A percentile compares a stretch with the other conserved stretches of the same genome.
These are phyloP conservation scores for Xylocopa sonorina DNA, from an alignment of 1,140 invertebrate species.

Conservation along the genomic window DNA sequence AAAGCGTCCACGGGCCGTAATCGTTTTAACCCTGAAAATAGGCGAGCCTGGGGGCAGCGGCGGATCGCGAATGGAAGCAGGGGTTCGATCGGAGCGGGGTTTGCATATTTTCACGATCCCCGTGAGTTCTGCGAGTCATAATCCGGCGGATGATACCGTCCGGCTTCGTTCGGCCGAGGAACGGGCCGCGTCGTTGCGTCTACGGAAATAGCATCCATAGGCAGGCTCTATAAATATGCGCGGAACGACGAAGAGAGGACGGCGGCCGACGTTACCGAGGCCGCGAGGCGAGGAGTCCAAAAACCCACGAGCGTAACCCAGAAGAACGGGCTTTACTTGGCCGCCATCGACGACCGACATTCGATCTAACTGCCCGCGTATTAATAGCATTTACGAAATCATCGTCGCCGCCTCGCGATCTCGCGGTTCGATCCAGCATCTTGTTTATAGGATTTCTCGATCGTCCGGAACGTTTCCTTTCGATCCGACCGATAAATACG, in stretches of 20 bases:
- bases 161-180: slow-evolving; percentile 33
- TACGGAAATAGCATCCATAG: slow-evolving; percentile 80
- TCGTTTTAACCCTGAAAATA: slow-evolving; percentile 39
- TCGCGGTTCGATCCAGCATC: slow-evolving; percentile 27
- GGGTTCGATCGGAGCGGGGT: not conserved
- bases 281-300: slow-evolving; percentile 57
- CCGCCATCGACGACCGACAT: slow-evolving; percentile 80
- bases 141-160: slow-evolving; percentile 51
- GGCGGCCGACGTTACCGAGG: slow-evolving; percentile 44
- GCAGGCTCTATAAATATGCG: slow-evolving; percentile 79
- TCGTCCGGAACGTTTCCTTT: not conserved
- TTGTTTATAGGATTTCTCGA: slow-evolving; percentile 9
- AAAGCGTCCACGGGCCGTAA: not conserved
- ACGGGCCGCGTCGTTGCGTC: slow-evolving; percentile 66
- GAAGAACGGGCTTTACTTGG: slow-evolving; percentile 81
- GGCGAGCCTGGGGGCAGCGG: not conserved
- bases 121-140: slow-evolving; percentile 48
- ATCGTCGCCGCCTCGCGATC: slow-evolving; percentile 63
- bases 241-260: slow-evolving; percentile 58
- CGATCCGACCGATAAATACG: not conserved
- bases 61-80: not conserved
- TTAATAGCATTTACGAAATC: slow-evolving; percentile 80
- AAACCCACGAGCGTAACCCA: slow-evolving; percentile 68
- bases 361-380: slow-evolving; percentile 80
- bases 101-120: slow-evolving; percentile 37